phyloP scores from a whole-genome alignment of 1,140 invertebrate species.

The Lucilia sericata region DNA sequence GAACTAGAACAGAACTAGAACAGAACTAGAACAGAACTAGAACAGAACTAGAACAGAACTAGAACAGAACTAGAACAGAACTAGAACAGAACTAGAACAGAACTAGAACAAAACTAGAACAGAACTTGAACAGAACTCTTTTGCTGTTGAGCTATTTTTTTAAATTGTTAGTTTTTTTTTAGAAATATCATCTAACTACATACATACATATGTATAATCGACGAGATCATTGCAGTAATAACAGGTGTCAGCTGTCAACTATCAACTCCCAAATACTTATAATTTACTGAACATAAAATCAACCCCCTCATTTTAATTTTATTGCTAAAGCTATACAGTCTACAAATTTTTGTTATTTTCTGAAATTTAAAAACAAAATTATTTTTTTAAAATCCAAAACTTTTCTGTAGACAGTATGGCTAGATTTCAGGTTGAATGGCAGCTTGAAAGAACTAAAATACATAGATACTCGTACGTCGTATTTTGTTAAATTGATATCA shows the following conservation, averaged over 20 bases:
- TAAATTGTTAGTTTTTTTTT: not conserved
- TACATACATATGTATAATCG: not conserved
- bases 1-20: no score
- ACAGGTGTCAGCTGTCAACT: constrained; percentile 62
- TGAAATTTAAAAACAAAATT: not conserved
- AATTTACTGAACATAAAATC: not conserved
- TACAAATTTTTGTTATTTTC: not conserved
- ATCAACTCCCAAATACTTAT: constrained; percentile 52
- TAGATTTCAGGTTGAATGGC: not conserved
- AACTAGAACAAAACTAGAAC: no score
- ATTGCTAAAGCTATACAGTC: not conserved
- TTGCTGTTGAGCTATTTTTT: no score
- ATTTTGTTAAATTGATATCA: no score
- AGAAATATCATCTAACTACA: not conserved
- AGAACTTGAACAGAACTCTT: no score
- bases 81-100: no score
- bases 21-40: no score
- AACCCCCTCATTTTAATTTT: not conserved
- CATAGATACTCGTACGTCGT: no score
- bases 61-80: no score
- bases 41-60: no score
- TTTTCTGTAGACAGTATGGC: not conserved
- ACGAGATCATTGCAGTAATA: constrained; percentile 51
- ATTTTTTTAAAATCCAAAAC: not conserved
- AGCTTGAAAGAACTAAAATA: not conserved